A percentile compares a stretch with the other conserved stretches of the same genome.
phyloP scores from a whole-genome alignment of 2,113 vertebrate species.

The Emydura subglobosa region DNA sequence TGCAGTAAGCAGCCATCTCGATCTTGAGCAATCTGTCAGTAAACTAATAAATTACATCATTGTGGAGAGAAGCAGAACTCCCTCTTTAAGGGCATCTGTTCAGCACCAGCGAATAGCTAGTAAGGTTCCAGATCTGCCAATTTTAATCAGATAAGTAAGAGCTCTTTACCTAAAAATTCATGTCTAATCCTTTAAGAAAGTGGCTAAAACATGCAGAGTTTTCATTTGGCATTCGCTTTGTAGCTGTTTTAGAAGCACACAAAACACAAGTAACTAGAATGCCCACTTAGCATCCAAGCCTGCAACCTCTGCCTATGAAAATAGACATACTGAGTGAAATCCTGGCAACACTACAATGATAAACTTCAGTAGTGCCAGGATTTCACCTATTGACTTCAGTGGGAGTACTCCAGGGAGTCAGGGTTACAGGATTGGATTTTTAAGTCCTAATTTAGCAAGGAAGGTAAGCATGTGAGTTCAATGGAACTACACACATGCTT shows the following conservation, averaged over 20 bases:
- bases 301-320: background rate
- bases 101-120: slow-evolving; percentile 43
- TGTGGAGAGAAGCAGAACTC: slow-evolving; percentile 42
- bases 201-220: background rate
- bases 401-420: background rate
- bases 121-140: slow-evolving; percentile 35
- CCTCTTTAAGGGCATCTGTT: slow-evolving; percentile 53
- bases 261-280: slow-evolving; percentile 39
- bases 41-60: slow-evolving; percentile 76
- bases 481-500: background rate
- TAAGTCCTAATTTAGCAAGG: background rate
- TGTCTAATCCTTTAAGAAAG: slow-evolving; percentile 64
- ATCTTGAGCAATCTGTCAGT: slow-evolving; percentile 76
- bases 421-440: background rate
- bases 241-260: slow-evolving; percentile 32
- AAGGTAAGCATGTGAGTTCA: background rate
- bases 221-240: slow-evolving; percentile 45
- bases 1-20: slow-evolving; percentile 53
- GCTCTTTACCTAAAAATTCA: slow-evolving; percentile 48
- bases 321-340: background rate
- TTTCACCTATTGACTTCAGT: background rate
- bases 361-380: background rate
- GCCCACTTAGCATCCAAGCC: slow-evolving; percentile 7
- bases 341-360: background rate
- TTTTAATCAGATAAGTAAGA: slow-evolving; percentile 62